Evolutionary conservation across 92 coral and sea anemone species (phyloP), one percentile per base, ranked within the genome.

Genomic region (Epizoanthus stellaris): DNA sequence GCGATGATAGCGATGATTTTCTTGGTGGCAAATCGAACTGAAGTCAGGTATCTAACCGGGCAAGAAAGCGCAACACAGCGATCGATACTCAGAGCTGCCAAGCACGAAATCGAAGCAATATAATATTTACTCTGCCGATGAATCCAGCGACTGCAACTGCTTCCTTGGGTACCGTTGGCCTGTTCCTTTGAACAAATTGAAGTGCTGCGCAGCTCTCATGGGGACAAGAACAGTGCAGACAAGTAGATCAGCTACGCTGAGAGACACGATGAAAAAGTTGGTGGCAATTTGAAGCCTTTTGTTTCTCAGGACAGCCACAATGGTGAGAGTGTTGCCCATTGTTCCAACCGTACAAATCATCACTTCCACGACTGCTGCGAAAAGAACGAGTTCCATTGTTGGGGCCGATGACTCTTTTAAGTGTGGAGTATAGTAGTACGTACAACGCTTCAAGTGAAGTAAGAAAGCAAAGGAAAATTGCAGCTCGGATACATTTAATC

Each of bases 121-220:
- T 84, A 30, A 95, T 92, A 74, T 95, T 95, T 30, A 95, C 96
- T 58, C 98, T 82, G 1, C 98, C 98, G 12, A 93, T 80, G 80
- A 95, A 95, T 1, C 98, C 98, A 60, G 98, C 96, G 0, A 93
- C 88, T 87, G 87, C 83, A 17, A 95, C 93, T 3, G 82, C 87
- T 38, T 86, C 85, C 39, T 77, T 77, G 7, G 93, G 94, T 6
- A 91, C 82, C n/a, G n/a, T 14, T 82, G 87, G 17, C 49, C 17
- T 38, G 82, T 70, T 36, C 86, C 75, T 16, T 68, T 43, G 53
- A 66, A 90, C 36, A 87, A 10, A 14, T 90, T 85, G 57, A 95
- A 88, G 81, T 95, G 98, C 85, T 95, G 98, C 0, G 96, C 85
- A 5, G 94, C 94, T 59, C 98, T 81, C 98, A 95, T 95, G 1